phyloP scores from a whole-genome alignment of 2,113 vertebrate species.

The Ahaetulla prasina region DNA sequence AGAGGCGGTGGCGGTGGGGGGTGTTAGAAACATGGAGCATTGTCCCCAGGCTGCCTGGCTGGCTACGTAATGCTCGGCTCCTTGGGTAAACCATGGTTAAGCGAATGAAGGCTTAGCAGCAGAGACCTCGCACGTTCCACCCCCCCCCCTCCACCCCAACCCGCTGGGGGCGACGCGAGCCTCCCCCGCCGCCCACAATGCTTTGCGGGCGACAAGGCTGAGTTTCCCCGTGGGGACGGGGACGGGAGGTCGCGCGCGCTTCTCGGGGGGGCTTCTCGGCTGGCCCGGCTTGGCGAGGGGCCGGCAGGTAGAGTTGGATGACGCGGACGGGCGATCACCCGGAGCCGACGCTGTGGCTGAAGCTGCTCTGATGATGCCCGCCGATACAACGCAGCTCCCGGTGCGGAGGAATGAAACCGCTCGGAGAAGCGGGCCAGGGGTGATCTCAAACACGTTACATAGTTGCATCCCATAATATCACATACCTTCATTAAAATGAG shows the following conservation, averaged over 20 bases:
- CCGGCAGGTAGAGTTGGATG: background rate
- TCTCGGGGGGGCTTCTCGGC: background rate
- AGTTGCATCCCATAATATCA: no score
- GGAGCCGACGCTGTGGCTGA: background rate
- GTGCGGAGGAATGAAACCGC: conserved; percentile 17
- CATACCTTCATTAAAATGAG: no score
- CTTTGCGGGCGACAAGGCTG: conserved; percentile 15
- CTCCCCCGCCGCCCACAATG: conserved; percentile 15
- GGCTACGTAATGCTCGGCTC: background rate
- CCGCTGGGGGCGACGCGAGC: background rate
- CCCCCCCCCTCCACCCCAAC: no score
- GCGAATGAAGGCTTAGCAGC: background rate
- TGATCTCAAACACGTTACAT: no score
- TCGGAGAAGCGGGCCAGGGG: background rate
- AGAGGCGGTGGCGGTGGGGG: rapidly evolving
- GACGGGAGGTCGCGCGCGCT: background rate
- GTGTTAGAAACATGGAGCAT: background rate
- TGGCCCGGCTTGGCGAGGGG: background rate
- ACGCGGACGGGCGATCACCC: background rate
- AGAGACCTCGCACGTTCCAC: background rate
- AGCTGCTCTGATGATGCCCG: background rate
- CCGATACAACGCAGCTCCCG: background rate
- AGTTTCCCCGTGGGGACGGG: background rate
- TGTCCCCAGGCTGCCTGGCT: background rate
- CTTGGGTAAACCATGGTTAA: background rate